These are phyloP conservation scores for Hippocampus mohnikei DNA, from an alignment of 2,113 vertebrate species.

Conservation along the genomic window DNA sequence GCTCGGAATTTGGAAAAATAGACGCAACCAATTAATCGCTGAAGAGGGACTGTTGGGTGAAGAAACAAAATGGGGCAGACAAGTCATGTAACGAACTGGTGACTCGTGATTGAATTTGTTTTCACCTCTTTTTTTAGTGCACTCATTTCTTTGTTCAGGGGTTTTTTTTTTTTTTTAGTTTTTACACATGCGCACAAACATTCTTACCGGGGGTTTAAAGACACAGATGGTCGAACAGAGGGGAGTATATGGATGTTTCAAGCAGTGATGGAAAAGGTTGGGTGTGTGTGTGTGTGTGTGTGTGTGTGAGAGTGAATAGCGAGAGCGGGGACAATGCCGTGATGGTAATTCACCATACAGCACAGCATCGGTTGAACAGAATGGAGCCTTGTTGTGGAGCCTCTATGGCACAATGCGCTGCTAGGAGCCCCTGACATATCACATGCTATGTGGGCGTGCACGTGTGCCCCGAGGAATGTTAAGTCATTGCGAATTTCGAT, in stretches of 20 bases:
- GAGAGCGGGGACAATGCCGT: constrained; percentile 52
- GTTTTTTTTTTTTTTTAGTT: constrained; percentile 29
- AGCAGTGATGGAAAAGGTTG: constrained; percentile 38
- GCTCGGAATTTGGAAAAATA: neutral
- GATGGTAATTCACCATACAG: constrained; percentile 47
- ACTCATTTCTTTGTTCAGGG: neutral
- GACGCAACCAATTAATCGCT: constrained; percentile 7
- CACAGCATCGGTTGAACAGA: constrained; percentile 37
- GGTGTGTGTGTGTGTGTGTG: constrained; percentile 22
- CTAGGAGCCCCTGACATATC: constrained; percentile 41
- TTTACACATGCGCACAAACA: constrained; percentile 9
- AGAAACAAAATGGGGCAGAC: neutral
- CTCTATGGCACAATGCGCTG: constrained; percentile 47
- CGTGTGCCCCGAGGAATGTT: neutral
- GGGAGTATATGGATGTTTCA: constrained; percentile 47
- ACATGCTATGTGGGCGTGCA: constrained; percentile 27
- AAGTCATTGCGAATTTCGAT: neutral
- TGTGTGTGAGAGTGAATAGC: constrained; percentile 33
- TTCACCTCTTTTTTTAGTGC: constrained; percentile 3
- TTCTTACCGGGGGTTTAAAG: constrained; percentile 26
- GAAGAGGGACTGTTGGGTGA: constrained; percentile 4
- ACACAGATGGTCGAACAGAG: constrained; percentile 62
- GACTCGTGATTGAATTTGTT: constrained; percentile 5
- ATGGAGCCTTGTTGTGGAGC: constrained; percentile 48
- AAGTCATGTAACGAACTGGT: constrained; percentile 16